Evolutionary conservation across 2,888 invertebrate species (phyloP), one percentile per base, ranked within the genome.

Genomic region (Lochmaea capreae): DNA sequence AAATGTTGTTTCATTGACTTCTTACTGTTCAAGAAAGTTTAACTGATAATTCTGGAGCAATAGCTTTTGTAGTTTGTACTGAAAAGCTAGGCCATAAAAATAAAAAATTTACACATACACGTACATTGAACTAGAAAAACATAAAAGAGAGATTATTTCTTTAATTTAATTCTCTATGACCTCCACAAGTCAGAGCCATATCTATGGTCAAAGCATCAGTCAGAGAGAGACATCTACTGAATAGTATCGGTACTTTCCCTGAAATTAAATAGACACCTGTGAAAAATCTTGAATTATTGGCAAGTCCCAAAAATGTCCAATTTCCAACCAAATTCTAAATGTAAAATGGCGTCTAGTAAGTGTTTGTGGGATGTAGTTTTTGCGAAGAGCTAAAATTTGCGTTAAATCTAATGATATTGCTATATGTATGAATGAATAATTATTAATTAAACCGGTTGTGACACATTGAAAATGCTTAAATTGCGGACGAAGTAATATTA

Each of bases 341-440:
- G 74, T 69, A 76, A 74, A 81, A 83, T 83, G 83, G 83, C 83
- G 82, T 81, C 77, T 70, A 78, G 79, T 54, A 54, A 16, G 79
- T 80, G 82, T 82, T 83, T 82, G 83, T 82, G 81, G 70, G 75
- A 65, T 70, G 58, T 65, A 76, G 67, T 75, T 76, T 77, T 77
- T 59, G 77, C 76, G 78, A 78, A 76, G 61, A 71, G 71, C 72
- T 72, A 71, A 66, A 71, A 26, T 74, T 71, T 67, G 62, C 67
- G 71, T 70, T 63, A 74, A 69, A 62, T 65, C 26, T 58, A 22
- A 65, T 65, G 46, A 43, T 46, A 18, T 65, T 75, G 8, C 57
- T 70, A 59, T 57, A 70, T 67, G 61, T 65, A 73, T 77, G 69
- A 77, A 77, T 77, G 69, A 70, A 65, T 73, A 72, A 62, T 33